phyloP scores from a whole-genome alignment of 2,113 vertebrate species.

The Bostrychus sinensis region DNA sequence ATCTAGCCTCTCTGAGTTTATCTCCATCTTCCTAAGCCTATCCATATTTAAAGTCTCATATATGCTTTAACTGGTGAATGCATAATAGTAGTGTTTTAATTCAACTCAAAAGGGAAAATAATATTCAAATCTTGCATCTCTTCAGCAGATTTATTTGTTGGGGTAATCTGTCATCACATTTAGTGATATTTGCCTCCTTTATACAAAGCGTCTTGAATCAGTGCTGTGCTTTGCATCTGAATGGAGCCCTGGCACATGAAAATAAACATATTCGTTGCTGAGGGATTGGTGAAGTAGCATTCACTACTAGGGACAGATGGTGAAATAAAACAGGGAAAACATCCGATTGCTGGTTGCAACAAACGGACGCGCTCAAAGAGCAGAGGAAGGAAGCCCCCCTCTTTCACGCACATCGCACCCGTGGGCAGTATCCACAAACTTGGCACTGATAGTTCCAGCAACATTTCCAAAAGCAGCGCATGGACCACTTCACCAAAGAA shows the following conservation, averaged over 20 bases:
- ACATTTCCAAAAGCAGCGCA: slow-evolving; percentile 25
- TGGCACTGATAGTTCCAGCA: slow-evolving; percentile 29
- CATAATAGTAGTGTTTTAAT: background rate
- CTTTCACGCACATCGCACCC: slow-evolving; percentile 14
- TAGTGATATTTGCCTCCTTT: slow-evolving; percentile 6
- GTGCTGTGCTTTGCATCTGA: slow-evolving; percentile 1
- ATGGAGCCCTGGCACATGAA: slow-evolving; percentile 5
- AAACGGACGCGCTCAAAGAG: slow-evolving; percentile 24
- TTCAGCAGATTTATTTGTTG: slow-evolving; percentile 7
- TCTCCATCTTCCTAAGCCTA: background rate
- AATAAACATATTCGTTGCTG: slow-evolving; percentile 19
- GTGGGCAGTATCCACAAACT: slow-evolving; percentile 27
- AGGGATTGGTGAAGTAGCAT: slow-evolving; percentile 11
- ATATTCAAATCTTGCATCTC: background rate
- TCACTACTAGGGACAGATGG: slow-evolving; percentile 30
- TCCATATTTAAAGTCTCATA: background rate
- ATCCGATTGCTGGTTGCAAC: slow-evolving; percentile 38
- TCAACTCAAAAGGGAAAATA: slow-evolving; percentile 3
- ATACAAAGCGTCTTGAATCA: slow-evolving; percentile 17
- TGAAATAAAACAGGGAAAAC: slow-evolving; percentile 10
- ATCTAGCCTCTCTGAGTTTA: background rate
- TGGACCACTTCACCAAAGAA: background rate
- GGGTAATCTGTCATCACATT: slow-evolving; percentile 8
- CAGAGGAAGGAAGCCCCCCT: slow-evolving; percentile 26
- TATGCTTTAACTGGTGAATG: background rate